A percentile compares a stretch with the other conserved stretches of the same genome.
Evolutionary conservation across 2,113 vertebrate species (phyloP).

Genomic region (Cyphomyrus discorhynchus): DNA sequence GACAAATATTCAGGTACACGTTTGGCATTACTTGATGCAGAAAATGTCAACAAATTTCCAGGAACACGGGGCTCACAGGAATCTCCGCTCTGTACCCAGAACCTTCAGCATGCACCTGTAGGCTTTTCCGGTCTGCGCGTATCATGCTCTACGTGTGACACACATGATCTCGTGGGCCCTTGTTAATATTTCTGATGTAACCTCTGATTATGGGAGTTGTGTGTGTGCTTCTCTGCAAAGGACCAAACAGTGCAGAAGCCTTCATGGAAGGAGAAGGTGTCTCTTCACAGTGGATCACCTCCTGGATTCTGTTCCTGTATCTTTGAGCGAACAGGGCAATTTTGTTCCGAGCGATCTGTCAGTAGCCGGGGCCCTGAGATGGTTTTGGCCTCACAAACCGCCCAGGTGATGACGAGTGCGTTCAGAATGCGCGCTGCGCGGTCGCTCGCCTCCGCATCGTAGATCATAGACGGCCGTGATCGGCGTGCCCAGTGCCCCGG

Average conservation of each 20-base stretch:
- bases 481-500: background rate
- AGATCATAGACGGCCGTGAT: background rate
- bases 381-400: background rate
- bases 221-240: background rate
- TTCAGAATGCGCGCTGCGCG: background rate
- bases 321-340: background rate
- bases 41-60: background rate
- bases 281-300: background rate
- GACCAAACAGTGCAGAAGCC: background rate
- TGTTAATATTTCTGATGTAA: background rate
- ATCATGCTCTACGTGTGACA: background rate
- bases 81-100: background rate
- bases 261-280: background rate
- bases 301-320: background rate
- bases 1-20: background rate
- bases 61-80: background rate
- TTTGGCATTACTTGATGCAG: background rate
- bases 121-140: background rate
- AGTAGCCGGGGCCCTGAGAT: background rate
- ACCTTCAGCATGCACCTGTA: background rate
- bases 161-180: background rate
- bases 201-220: background rate
- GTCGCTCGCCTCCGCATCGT: background rate
- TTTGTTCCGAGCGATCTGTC: background rate
- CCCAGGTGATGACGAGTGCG: background rate